Conservation (phyloP, 2,797 vertebrate genomes). For the Tauraco hartlaubi region DNA sequence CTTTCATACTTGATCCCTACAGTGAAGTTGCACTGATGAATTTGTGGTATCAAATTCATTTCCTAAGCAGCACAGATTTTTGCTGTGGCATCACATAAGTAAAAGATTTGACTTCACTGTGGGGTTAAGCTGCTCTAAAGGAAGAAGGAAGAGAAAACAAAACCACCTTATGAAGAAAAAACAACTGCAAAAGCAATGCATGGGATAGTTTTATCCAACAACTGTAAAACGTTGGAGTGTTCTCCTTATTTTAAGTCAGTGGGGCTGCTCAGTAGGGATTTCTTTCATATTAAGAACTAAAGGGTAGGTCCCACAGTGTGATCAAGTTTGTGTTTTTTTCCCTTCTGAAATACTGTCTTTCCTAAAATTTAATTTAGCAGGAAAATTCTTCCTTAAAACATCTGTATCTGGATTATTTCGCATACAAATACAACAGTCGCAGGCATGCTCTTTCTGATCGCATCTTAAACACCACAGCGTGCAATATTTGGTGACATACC, state of each 20-base stretch:
- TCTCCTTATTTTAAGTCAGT: background rate
- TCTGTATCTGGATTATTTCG: background rate
- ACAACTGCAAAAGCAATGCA: background rate
- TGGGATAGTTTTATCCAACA: background rate
- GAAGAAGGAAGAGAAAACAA: background rate
- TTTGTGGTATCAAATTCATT: constrained; percentile 45
- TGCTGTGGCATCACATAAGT: background rate
- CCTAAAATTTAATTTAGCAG: background rate
- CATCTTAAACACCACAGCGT: background rate
- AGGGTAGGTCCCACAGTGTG: background rate
- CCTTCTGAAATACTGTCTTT: background rate
- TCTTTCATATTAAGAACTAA: background rate
- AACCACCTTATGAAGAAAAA: background rate
- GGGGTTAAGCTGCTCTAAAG: constrained; percentile 27
- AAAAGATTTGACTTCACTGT: constrained; percentile 29
- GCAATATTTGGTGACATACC: background rate
- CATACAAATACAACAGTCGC: rapidly evolving
- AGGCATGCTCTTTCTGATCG: background rate
- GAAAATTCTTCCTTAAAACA: background rate
- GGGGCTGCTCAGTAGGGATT: background rate
- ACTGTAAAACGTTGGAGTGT: background rate
- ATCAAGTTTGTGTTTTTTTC: background rate
- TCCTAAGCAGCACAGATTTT: constrained; percentile 28
- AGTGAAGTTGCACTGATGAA: constrained; percentile 12
- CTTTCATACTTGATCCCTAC: constrained; percentile 35